These are phyloP conservation scores for Rattus rattus DNA, from an alignment of 2,113 vertebrate species.

Conservation along the genomic window DNA sequence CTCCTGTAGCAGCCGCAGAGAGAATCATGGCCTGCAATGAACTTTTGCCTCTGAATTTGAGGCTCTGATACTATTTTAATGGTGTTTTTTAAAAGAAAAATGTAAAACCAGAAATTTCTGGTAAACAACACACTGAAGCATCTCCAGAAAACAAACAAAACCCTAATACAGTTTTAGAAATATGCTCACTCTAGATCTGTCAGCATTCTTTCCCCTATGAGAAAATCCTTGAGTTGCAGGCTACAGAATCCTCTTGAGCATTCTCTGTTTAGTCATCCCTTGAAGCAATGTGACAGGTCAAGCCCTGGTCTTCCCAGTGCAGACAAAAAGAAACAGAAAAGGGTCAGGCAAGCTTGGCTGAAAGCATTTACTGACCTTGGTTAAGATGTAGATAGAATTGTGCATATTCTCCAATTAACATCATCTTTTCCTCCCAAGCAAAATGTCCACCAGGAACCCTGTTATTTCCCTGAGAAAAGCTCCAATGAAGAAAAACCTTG, in stretches of 20 bases:
- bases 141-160: conserved; percentile 9
- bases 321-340: not conserved
- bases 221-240: not conserved
- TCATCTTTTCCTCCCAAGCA: not conserved
- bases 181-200: conserved; percentile 1
- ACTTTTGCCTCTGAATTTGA: not conserved
- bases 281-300: not conserved
- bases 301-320: not conserved
- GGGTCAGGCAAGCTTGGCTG: not conserved
- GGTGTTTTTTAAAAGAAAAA: not conserved
- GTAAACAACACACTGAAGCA: conserved; percentile 25
- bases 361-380: not conserved
- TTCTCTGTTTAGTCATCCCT: not conserved
- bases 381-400: not conserved
- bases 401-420: not conserved
- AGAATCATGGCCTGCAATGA: not conserved
- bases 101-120: not conserved
- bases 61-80: not conserved
- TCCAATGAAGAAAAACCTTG: not conserved
- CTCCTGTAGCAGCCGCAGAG: not conserved
- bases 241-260: not conserved
- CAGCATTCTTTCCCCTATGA: not conserved
- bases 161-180: conserved; percentile 23
- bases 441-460: not conserved
- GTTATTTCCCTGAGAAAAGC: not conserved